These are phyloP conservation scores for cattle (Bos taurus) DNA, from an alignment of 2,113 vertebrate genomes.

Conservation along the genomic window ARS-UCD2.0 NC_037344.1:6657001-6657500, in stretches of 20 bases:
- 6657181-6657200: background rate
- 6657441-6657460: background rate
- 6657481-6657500: background rate
- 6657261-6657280: background rate
- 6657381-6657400: background rate
- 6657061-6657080: background rate
- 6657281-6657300: background rate
- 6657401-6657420: background rate
- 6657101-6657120: slow-evolving; percentile 10
- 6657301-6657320: background rate
- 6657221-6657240: background rate
- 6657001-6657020: background rate
- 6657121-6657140: background rate
- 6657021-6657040: slow-evolving; percentile 5
- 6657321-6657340: background rate
- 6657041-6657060: background rate
- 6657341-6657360: background rate
- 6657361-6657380: background rate
- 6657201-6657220: background rate
- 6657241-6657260: background rate
- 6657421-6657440: background rate
- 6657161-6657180: background rate
- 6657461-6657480: background rate
- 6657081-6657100: background rate
- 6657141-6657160: background rate